A percentile compares a stretch with the other conserved stretches of the same genome.
These are phyloP conservation scores for Drosophila mettleri DNA, from an alignment of 2,888 invertebrate species.

Conservation along the genomic window DNA sequence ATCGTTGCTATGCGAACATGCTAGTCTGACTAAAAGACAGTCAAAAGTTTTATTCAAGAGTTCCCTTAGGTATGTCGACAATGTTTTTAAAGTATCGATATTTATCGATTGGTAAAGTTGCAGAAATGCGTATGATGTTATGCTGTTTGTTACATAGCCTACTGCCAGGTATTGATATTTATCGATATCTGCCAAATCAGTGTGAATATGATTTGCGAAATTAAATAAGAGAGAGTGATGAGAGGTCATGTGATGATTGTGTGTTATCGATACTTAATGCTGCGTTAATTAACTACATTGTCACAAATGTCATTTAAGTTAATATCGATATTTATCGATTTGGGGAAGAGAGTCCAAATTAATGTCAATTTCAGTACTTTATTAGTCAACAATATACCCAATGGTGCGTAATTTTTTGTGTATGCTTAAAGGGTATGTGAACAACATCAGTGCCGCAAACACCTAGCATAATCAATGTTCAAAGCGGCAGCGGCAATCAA, in stretches of 20 bases:
- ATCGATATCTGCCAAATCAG: background rate
- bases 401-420: background rate
- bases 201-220: background rate
- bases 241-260: background rate
- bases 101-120: background rate
- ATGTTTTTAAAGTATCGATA: background rate
- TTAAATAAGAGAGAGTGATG: background rate
- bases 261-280: conserved; percentile 1
- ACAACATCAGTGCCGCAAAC: conserved; percentile 65
- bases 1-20: background rate
- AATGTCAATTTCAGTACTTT: background rate
- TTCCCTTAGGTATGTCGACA: background rate
- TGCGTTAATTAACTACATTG: background rate
- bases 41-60: too few relatives aligned
- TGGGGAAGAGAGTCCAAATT: background rate
- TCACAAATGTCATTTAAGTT: too few relatives aligned
- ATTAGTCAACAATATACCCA: background rate
- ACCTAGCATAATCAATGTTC: conserved; percentile 71
- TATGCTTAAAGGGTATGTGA: conserved; percentile 5
- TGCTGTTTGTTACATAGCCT: too few relatives aligned
- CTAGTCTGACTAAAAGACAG: background rate
- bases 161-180: background rate
- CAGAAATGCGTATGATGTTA: too few relatives aligned
- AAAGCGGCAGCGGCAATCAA: conserved; percentile 71
- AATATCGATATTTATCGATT: conserved; percentile 2